These are phyloP conservation scores for Bombus consobrinus DNA, from an alignment of 1,140 invertebrate species.

Conservation along the genomic window DNA sequence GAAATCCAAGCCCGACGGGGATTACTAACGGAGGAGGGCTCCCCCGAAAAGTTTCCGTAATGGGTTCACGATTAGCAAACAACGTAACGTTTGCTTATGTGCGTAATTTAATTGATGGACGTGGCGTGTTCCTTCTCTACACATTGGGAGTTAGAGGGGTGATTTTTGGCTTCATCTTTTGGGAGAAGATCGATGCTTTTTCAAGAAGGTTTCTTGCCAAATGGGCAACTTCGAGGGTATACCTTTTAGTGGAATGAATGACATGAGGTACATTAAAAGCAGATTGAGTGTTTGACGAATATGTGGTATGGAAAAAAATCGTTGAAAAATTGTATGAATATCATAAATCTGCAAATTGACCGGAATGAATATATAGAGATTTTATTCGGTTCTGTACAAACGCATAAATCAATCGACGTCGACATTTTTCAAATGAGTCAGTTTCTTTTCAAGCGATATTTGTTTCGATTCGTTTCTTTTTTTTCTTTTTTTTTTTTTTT, in stretches of 20 bases:
- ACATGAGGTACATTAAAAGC: not conserved
- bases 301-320: not conserved
- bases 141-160: not conserved
- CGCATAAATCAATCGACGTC: not conserved
- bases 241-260: not conserved
- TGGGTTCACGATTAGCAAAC: slow-evolving; percentile 43
- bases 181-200: slow-evolving; percentile 3
- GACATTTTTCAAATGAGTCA: not conserved
- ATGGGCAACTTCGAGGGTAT: not conserved
- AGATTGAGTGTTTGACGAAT: not conserved
- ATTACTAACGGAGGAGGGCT: not conserved
- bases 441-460: not conserved
- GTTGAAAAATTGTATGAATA: not conserved
- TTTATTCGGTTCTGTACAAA: not conserved
- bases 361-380: not conserved
- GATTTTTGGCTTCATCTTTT: not conserved
- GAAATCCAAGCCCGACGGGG: slow-evolving; percentile 39
- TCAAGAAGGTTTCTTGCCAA: not conserved
- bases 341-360: not conserved
- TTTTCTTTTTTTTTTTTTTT: not conserved
- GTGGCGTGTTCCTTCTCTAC: not conserved
- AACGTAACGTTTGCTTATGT: slow-evolving; percentile 33
- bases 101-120: slow-evolving; percentile 40
- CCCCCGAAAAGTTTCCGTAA: slow-evolving; percentile 44
- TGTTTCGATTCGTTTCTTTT: not conserved